These are phyloP conservation scores for Crypturellus tataupa DNA, from an alignment of 2,797 vertebrate species.

Conservation along the genomic window DNA sequence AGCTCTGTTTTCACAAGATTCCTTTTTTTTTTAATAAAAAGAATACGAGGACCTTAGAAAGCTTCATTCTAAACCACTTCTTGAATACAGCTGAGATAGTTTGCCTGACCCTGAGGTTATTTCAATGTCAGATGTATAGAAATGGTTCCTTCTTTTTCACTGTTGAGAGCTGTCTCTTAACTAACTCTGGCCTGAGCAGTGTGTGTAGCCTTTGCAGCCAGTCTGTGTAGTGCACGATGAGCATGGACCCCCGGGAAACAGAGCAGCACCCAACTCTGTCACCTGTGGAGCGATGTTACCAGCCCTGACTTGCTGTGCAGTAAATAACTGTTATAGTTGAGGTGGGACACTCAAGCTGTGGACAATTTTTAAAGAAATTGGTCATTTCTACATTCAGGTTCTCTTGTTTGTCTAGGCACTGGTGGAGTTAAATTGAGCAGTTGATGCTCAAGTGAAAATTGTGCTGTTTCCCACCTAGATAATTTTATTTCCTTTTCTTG, in stretches of 20 bases:
- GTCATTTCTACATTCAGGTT: neutral
- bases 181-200: neutral
- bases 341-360: neutral
- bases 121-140: neutral
- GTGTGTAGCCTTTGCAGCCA: neutral
- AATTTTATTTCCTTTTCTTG: neutral
- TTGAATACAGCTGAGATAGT: conserved; percentile 1
- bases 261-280: neutral
- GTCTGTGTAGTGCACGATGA: fast-evolving
- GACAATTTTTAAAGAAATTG: neutral
- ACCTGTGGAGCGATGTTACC: fast-evolving
- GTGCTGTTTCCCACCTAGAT: neutral
- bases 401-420: neutral
- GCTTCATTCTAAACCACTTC: neutral
- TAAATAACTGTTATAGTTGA: neutral
- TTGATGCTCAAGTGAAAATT: neutral
- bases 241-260: fast-evolving
- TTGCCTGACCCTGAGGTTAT: neutral
- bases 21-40: neutral
- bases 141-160: neutral
- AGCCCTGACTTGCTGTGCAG: neutral
- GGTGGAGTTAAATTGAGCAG: neutral
- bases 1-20: neutral
- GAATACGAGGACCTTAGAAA: neutral
- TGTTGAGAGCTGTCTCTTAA: neutral